These are phyloP conservation scores for Halocynthia aurantium DNA, from an alignment of 23 tunicate genomes.

Conservation along the genomic window DNA sequence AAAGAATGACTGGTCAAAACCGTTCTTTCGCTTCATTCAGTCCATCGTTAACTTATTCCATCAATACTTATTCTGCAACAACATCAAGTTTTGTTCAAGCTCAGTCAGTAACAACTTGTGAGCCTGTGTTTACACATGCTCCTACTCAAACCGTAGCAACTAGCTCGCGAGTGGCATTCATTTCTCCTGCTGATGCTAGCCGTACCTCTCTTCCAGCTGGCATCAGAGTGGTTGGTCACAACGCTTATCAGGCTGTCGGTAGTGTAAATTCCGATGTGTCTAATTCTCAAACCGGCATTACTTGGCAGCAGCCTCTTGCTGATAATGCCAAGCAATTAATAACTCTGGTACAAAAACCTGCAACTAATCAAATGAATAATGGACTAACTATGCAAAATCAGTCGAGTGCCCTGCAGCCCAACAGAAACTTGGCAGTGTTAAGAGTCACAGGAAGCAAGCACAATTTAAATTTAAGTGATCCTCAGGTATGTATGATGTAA, in stretches of 20 bases:
- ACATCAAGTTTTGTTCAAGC: constrained; percentile 6
- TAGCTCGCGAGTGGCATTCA: neutral
- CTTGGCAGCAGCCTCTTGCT: neutral
- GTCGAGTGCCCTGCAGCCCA: neutral
- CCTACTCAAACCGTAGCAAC: neutral
- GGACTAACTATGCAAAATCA: neutral
- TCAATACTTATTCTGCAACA: neutral
- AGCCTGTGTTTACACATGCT: neutral
- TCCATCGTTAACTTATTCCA: too few species aligned
- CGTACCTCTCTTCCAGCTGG: neutral
- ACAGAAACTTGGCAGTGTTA: constrained; percentile 18
- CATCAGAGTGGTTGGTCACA: neutral
- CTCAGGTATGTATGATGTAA: constrained; percentile 5
- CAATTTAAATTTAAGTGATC: constrained; percentile 8
- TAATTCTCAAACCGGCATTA: neutral
- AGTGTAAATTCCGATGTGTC: neutral
- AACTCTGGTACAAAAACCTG: constrained; percentile 17
- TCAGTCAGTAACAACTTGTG: neutral
- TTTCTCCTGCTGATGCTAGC: neutral
- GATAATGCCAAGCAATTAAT: neutral
- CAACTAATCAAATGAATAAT: neutral
- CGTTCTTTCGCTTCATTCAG: too few species aligned
- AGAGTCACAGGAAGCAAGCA: constrained; percentile 6
- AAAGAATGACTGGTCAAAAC: too few species aligned
- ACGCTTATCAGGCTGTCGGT: neutral